phyloP scores from a whole-genome alignment of 2,797 vertebrate genomes.

The Mionectes olivaceus region DNA sequence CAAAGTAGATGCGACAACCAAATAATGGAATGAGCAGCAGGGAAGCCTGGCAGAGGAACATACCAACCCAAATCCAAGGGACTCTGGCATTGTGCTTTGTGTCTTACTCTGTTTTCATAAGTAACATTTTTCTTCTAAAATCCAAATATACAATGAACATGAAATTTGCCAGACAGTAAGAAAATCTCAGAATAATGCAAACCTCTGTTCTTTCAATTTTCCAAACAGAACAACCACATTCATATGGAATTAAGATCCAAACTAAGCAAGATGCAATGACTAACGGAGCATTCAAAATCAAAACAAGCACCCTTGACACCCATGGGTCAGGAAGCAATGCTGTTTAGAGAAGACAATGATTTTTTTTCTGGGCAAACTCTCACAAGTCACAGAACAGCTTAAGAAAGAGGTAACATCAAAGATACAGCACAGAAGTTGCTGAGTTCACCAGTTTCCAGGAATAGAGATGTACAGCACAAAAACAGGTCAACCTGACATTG shows the following conservation, averaged over 20 bases:
- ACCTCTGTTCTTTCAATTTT: neutral
- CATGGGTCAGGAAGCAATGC: neutral
- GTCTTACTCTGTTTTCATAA: neutral
- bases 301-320: neutral
- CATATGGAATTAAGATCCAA: neutral
- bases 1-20: conserved; percentile 48
- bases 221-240: neutral
- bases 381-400: neutral
- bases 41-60: neutral
- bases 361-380: neutral
- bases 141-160: neutral
- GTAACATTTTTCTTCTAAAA: neutral
- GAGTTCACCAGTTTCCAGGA: neutral
- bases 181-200: neutral
- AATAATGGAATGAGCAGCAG: conserved; percentile 55
- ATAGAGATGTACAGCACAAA: neutral
- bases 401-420: neutral
- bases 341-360: neutral
- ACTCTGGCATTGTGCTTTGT: neutral
- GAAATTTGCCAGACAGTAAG: neutral
- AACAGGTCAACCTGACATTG: neutral
- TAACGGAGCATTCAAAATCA: neutral
- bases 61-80: neutral
- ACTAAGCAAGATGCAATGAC: neutral
- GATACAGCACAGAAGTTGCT: neutral